These are phyloP conservation scores for Montipora capitata DNA, from an alignment of 92 coral and sea anemone species.

Conservation along the genomic window DNA sequence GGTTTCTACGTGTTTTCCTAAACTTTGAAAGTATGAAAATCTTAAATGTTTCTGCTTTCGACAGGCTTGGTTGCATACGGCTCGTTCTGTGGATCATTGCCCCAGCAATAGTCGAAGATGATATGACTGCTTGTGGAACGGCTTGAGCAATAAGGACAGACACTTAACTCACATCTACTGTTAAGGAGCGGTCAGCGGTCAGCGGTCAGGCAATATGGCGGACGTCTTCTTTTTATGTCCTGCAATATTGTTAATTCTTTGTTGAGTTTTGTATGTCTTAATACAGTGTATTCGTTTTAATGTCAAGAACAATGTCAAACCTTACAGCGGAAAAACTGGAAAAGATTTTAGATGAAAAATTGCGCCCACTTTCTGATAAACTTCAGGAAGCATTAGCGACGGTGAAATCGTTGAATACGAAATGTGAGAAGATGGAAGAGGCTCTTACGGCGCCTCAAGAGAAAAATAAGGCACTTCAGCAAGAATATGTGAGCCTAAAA, in stretches of 20 bases:
- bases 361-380: background rate
- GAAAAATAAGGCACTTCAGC: background rate
- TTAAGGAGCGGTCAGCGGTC: no score
- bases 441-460: background rate
- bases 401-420: constrained; percentile 1
- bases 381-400: background rate
- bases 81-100: constrained; percentile 62
- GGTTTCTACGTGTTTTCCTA: no score
- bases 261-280: no score
- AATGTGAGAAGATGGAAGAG: background rate
- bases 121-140: constrained; percentile 61
- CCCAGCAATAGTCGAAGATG: constrained; percentile 69
- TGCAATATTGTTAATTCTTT: no score
- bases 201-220: no score
- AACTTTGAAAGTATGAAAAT: no score
- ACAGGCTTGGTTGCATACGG: constrained; percentile 65
- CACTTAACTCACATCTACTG: no score
- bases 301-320: background rate
- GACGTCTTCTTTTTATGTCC: no score
- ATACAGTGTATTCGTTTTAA: no score
- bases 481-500: constrained; percentile 7
- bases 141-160: no score
- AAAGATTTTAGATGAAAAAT: background rate
- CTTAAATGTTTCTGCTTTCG: no score
- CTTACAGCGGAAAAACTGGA: background rate